Evolutionary conservation across 2,888 invertebrate genomes (phyloP).

Genomic region (Eupithecia abbreviata): DNA sequence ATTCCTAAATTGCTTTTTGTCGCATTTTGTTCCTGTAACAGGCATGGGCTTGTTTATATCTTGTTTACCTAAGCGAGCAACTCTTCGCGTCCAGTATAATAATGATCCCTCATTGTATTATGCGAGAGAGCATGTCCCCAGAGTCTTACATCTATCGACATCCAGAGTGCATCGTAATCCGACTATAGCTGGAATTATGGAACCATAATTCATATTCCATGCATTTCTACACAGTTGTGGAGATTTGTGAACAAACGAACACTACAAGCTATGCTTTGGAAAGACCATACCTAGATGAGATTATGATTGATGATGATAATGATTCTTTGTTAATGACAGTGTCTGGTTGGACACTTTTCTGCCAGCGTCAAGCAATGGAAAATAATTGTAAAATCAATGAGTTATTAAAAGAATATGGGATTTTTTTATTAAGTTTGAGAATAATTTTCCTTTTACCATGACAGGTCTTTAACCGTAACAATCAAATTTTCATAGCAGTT

Average conservation of each 20-base stretch:
- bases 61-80: not conserved
- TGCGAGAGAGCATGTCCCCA: constrained; percentile 3
- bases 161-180: constrained; percentile 20
- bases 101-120: constrained; percentile 19
- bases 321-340: too few species aligned
- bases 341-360: too few species aligned
- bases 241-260: not conserved
- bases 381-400: too few species aligned
- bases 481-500: too few species aligned
- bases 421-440: not conserved
- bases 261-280: not conserved
- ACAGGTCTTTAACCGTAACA: too few species aligned
- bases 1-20: not conserved
- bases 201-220: constrained; percentile 7
- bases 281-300: not conserved
- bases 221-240: not conserved
- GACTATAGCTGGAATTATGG: constrained; percentile 11
- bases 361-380: too few species aligned
- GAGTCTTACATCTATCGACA: constrained; percentile 12
- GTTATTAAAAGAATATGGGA: not conserved
- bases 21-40: not conserved
- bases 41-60: not conserved
- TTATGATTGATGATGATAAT: not conserved
- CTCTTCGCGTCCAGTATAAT: too few species aligned
- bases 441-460: not conserved